Conservation (phyloP, 2,888 invertebrate species). For the Ramazzottius varieornatus region DNA sequence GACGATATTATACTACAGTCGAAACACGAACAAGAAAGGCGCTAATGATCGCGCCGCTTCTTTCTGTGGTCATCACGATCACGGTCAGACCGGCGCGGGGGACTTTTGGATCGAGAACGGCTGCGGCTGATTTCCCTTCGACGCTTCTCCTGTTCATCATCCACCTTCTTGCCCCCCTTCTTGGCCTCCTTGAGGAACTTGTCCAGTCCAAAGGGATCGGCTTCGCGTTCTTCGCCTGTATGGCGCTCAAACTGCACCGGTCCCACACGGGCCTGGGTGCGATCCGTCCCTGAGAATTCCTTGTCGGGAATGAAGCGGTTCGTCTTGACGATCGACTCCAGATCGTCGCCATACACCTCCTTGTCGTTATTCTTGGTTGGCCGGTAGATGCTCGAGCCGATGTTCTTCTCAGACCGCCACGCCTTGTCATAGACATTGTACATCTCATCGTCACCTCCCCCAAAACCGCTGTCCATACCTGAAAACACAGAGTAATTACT, state of each 20-base stretch:
- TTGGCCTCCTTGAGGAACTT: constrained; percentile 93
- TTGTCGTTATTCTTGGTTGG: constrained; percentile 62
- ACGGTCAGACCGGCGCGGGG: not conserved
- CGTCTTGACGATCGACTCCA: constrained; percentile 62
- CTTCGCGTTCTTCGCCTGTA: constrained; percentile 33
- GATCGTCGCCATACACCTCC: constrained; percentile 65
- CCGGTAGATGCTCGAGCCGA: constrained; percentile 66
- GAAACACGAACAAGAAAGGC: too few relatives aligned
- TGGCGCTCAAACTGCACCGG: constrained; percentile 69
- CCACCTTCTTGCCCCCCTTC: constrained; percentile 36
- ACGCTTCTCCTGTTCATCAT: constrained; percentile 10
- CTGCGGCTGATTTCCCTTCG: not conserved
- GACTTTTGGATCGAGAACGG: not conserved
- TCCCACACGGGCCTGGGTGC: constrained; percentile 41
- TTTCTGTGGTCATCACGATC: constrained; percentile 4
- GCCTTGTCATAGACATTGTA: constrained; percentile 96
- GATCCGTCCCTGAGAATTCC: constrained; percentile 72
- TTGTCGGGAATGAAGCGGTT: constrained; percentile 87
- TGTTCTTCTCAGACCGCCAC: constrained; percentile 64
- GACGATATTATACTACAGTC: too few relatives aligned
- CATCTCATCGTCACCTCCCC: constrained; percentile 81
- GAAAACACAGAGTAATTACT: constrained; percentile 12
- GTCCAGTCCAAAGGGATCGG: constrained; percentile 90
- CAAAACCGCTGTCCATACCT: constrained; percentile 72
- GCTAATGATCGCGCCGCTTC: not conserved